Conservation (phyloP, 2,888 invertebrate species). For the Phania funesta region DNA sequence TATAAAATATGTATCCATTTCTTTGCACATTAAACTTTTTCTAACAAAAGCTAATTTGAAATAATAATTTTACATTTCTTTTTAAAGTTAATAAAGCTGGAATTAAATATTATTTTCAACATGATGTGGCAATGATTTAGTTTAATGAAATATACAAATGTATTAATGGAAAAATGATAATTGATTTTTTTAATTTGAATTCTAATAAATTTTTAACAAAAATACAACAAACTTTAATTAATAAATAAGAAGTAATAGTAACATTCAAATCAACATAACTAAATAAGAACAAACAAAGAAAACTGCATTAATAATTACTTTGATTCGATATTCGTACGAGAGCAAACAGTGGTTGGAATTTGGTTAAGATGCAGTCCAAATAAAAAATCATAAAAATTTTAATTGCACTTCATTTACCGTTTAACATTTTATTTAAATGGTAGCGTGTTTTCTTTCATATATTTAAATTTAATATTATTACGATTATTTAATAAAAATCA, state of each 20-base stretch:
- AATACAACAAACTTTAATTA: conserved; percentile 26
- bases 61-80: neutral
- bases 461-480: conserved; percentile 20
- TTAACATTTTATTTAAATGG: conserved; percentile 43
- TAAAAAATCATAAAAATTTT: conserved; percentile 53
- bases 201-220: conserved; percentile 17
- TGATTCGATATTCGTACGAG: conserved; percentile 62
- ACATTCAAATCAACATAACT: conserved; percentile 64
- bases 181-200: conserved; percentile 26
- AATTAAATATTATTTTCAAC: neutral
- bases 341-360: conserved; percentile 25
- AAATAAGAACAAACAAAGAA: conserved; percentile 54
- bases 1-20: neutral
- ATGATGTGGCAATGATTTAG: conserved; percentile 22
- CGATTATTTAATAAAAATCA: conserved; percentile 57
- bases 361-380: conserved; percentile 40
- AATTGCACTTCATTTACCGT: conserved; percentile 53
- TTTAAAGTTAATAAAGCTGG: conserved; percentile 6
- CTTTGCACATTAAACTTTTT: no score
- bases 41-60: no score
- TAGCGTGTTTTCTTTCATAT: conserved; percentile 42
- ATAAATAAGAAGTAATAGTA: conserved; percentile 38
- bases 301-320: conserved; percentile 64
- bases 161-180: conserved; percentile 15
- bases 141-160: conserved; percentile 47